These are phyloP conservation scores for Linyphia triangularis DNA, from an alignment of 2,888 invertebrate species.

Conservation along the genomic window DNA sequence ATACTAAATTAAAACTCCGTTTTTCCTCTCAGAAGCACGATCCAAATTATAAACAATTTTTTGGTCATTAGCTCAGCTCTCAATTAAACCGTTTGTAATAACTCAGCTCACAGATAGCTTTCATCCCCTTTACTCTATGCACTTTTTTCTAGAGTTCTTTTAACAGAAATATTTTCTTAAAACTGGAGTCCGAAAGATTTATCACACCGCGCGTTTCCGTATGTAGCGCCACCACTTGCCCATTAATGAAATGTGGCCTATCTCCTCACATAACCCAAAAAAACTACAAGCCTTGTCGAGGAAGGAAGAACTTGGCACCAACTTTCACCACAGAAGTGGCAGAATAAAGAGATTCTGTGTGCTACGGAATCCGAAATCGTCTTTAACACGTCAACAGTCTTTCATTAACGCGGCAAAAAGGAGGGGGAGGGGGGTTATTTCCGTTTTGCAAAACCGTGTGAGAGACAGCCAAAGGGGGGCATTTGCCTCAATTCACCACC, in stretches of 20 bases:
- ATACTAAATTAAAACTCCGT: too few species aligned
- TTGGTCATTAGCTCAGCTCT: too few species aligned
- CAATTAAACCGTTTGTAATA: too few species aligned
- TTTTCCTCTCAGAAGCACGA: too few species aligned
- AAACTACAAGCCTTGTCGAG: neutral
- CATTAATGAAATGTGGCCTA: neutral
- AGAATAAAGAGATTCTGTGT: slow-evolving; percentile 51
- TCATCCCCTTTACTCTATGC: too few species aligned
- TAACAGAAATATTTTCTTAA: too few species aligned
- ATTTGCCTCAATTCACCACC: slow-evolving; percentile 47
- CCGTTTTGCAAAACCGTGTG: slow-evolving; percentile 46
- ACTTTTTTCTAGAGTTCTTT: too few species aligned
- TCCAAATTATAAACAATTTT: too few species aligned
- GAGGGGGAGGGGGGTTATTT: slow-evolving; percentile 27
- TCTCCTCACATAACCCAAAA: too few species aligned
- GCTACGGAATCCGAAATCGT: slow-evolving; percentile 31
- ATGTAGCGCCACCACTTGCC: neutral
- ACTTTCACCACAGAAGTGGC: neutral
- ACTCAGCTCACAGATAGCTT: too few species aligned
- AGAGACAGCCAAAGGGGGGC: slow-evolving; percentile 48
- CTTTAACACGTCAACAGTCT: slow-evolving; percentile 66
- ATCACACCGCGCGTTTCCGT: neutral
- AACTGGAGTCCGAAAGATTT: too few species aligned
- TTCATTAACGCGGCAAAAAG: slow-evolving; percentile 44
- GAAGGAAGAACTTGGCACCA: slow-evolving; percentile 14